Base-by-base conservation (phyloP, 2,888 invertebrate species). In the Platerodrilus igneus region DNA sequence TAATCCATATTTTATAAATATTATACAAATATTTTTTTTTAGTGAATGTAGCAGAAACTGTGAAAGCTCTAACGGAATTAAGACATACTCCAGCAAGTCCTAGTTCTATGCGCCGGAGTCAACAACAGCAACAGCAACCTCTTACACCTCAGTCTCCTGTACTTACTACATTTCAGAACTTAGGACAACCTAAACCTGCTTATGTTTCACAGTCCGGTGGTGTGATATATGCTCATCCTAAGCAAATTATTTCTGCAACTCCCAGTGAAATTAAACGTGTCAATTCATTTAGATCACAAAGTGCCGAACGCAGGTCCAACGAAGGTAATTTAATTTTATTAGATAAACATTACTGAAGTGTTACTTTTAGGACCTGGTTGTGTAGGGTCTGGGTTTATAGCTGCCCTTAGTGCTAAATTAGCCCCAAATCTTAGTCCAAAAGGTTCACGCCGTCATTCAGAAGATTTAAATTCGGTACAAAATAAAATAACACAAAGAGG, bases 41-140 rank as follows among this genome's bases (percentile, higher is more conserved):
- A 31, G 73, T 81, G 21, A 83, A 81, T 56, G 90, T 91, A 10
- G 88, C 90, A 0, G 89, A 90, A 65, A 88, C 89, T 0, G 86
- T 90, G 4, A 86, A 88, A 62, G 88, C 86, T 23, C 68, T 91
- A 38, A 89, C 88, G 0, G 87, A 89, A 59, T 68, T 89, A 46
- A 83, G 86, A 56, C 90, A 90, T 68, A 88, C 85, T 56, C 89
- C 90, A 1, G 88, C 89, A 2, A 90, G 89, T 50, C 90, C 91
- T 3, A 81, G 82, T 48, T 75, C 85, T 3, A 69, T 83, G 15
- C 75, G 86, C 4, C 76, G 82, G 20, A 62, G n/a, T n/a, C n/a
- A n/a, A n/a, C n/a, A n/a, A n/a, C n/a, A n/a, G n/a, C n/a, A n/a
- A n/a, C n/a, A n/a, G n/a, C n/a, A n/a, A n/a, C n/a, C n/a, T n/a